Conservation (phyloP, 2,113 vertebrate species). For the Esox niger region DNA sequence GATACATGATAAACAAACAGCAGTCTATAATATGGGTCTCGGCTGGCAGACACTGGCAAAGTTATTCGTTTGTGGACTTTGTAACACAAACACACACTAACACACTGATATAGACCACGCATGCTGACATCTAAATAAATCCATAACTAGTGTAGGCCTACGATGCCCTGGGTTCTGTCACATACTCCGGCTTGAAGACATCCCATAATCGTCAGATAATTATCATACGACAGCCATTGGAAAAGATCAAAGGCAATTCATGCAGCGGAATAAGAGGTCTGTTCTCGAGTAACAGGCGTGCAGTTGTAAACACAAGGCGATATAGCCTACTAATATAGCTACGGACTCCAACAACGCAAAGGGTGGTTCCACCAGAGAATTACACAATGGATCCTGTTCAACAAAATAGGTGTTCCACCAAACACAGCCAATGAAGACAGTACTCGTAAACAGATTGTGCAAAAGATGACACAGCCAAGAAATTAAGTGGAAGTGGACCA, state of each 20-base stretch:
- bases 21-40: constrained; percentile 20
- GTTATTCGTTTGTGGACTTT: neutral
- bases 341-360: neutral
- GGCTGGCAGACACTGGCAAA: constrained; percentile 25
- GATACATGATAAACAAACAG: constrained; percentile 40
- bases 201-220: neutral
- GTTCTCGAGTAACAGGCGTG: neutral
- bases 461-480: neutral
- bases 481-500: neutral
- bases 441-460: too few species aligned
- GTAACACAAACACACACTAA: neutral
- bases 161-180: neutral
- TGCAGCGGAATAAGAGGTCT: neutral
- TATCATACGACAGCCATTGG: neutral
- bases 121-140: neutral
- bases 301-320: neutral
- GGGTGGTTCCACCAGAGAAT: neutral
- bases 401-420: too few species aligned
- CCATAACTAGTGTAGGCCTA: neutral
- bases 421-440: too few species aligned
- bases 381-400: too few species aligned
- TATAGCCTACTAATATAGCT: neutral
- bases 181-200: neutral
- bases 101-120: neutral
- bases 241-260: constrained; percentile 5